These are phyloP conservation scores for Ellobium chinense DNA, from an alignment of 2,888 invertebrate species.

Conservation along the genomic window DNA sequence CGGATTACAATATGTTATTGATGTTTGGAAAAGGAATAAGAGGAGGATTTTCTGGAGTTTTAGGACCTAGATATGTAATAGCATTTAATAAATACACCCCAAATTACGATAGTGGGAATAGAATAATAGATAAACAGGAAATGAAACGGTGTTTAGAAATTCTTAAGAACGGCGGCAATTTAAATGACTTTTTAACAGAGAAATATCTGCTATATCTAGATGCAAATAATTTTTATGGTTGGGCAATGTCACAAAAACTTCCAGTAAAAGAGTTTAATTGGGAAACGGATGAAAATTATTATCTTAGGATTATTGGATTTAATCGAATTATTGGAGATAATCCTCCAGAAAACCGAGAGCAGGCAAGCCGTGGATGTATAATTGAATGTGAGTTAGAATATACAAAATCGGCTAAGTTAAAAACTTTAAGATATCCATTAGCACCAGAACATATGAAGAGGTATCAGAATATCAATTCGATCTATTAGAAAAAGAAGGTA, in stretches of 20 bases:
- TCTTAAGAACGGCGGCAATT: slow-evolving; percentile 2
- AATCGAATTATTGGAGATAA: too few relatives aligned
- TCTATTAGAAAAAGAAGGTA: slow-evolving; percentile 24
- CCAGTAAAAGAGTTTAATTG: slow-evolving; percentile 39
- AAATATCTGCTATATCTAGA: slow-evolving; percentile 14
- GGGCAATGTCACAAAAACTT: slow-evolving; percentile 40
- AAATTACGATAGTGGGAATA: neutral
- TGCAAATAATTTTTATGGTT: slow-evolving; percentile 45
- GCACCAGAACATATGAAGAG: slow-evolving; percentile 37
- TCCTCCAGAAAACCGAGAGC: slow-evolving; percentile 40
- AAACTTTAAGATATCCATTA: slow-evolving; percentile 37
- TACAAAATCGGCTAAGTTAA: slow-evolving; percentile 30
- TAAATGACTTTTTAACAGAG: neutral
- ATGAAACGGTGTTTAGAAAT: neutral
- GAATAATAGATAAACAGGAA: slow-evolving; percentile 1
- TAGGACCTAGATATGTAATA: slow-evolving; percentile 16
- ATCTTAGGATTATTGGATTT: slow-evolving; percentile 25
- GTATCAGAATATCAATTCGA: slow-evolving; percentile 41
- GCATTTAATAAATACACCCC: slow-evolving; percentile 11
- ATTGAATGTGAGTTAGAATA: slow-evolving; percentile 45
- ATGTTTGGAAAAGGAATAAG: slow-evolving; percentile 19
- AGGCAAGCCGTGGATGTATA: slow-evolving; percentile 21
- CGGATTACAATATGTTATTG: slow-evolving; percentile 2
- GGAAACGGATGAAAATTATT: slow-evolving; percentile 19
- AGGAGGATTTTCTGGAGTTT: slow-evolving; percentile 1